Conservation (phyloP, 2,797 vertebrate species). For the Clarias pachynema region DNA sequence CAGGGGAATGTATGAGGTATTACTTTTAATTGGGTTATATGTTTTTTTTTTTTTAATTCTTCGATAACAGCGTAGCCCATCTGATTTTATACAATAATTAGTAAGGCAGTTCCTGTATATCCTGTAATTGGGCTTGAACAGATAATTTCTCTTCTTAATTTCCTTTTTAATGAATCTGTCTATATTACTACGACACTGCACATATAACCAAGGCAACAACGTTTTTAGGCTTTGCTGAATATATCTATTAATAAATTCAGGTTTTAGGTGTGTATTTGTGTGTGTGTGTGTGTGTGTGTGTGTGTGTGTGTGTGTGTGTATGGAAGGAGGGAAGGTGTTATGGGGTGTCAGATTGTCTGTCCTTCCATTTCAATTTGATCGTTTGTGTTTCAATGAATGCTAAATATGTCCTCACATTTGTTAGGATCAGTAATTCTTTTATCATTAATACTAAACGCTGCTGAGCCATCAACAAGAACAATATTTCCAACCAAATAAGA, state of each 20-base stretch:
- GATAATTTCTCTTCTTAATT: neutral
- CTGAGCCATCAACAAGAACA: constrained; percentile 52
- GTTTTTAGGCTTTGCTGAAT: neutral
- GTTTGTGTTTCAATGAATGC: constrained; percentile 34
- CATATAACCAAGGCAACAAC: neutral
- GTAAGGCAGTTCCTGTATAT: neutral
- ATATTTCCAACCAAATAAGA: constrained; percentile 43
- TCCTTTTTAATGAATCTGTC: neutral
- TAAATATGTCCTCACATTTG: constrained; percentile 45
- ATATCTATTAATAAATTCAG: constrained; percentile 13
- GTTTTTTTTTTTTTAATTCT: neutral
- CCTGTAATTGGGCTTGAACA: neutral
- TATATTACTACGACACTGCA: neutral
- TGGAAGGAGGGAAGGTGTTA: neutral
- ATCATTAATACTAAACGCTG: constrained; percentile 55
- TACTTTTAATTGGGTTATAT: neutral
- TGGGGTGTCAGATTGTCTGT: constrained; percentile 21
- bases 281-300: neutral
- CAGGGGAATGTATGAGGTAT: too few relatives aligned
- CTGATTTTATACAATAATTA: neutral
- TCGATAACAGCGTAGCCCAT: neutral
- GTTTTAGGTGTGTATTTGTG: neutral
- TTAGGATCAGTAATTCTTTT: constrained; percentile 62
- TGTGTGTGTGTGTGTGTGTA: neutral
- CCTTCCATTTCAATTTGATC: constrained; percentile 42